Base-by-base conservation (phyloP, 2,797 vertebrate genomes). In the Crocodylus rhombifer region DNA sequence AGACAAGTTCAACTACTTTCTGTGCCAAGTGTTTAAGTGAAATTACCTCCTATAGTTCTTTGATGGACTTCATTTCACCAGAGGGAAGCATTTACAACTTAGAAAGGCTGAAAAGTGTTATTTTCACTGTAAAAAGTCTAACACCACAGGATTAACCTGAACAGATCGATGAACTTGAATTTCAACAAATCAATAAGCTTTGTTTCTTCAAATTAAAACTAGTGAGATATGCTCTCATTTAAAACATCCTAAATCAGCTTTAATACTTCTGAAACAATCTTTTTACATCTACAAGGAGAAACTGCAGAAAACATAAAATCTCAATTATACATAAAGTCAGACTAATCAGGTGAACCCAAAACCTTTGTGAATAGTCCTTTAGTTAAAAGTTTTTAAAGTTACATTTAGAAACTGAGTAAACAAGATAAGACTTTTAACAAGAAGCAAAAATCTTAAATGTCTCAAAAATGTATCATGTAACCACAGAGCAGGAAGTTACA, bases 131-230 rank as follows among this genome's bases (percentile, higher is more conserved):
- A 87, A 91, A 92, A 97, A 42, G 91, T 80, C 21, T 86, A 73
- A 75, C 15, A 91, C 9, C 28, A 85, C 84, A 95, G 57, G 60
- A 93, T 92, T 89, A 93, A 92, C 7, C 17, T 89, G 28, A 88
- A 94, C 84, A 79, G 84, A 94, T 93, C 64, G 82, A 91, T 82
- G 60, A 56, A 67, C 30, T 88, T 88, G 56, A 84, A 91, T 88
- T 95, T 94, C 86, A 94, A 75, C 23, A 90, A 87, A 92, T 93
- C 25, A 33, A 77, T 93, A 51, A 67, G 61, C 3, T 94, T 87
- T 94, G 61, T 94, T 92, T 83, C 86, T 90, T 93, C 89, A 95
- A 71, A 91, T 95, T 95, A 91, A 94, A 93, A 93, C 33, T 51
- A 84, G 42, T 88, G 89, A 92, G 55, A 85, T 84, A 88, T 25